Conservation (phyloP, 2,888 invertebrate species). For the Drosophila subquinaria region DNA sequence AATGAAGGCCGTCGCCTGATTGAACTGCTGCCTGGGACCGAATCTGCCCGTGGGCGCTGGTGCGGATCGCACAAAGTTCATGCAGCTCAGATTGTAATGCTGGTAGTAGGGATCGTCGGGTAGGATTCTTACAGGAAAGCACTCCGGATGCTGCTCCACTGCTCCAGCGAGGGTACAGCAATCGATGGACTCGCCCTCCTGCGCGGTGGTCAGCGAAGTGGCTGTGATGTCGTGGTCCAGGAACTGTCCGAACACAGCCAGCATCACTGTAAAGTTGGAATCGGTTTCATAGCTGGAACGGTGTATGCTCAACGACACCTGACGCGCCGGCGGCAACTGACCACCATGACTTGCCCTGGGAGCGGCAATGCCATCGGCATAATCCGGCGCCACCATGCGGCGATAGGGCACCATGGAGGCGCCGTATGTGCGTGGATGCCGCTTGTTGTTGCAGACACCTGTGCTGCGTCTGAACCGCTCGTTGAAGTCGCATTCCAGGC, state of each 20-base stretch:
- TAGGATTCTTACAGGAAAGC: conserved; percentile 91
- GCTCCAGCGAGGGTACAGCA: conserved; percentile 87
- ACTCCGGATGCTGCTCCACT: conserved; percentile 89
- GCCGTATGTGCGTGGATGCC: conserved; percentile 89
- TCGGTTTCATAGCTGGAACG: conserved; percentile 91
- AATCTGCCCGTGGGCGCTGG: conserved; percentile 91
- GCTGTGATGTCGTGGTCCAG: conserved; percentile 95
- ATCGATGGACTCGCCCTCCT: conserved; percentile 90
- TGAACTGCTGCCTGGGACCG: conserved; percentile 93
- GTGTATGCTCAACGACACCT: conserved; percentile 91
- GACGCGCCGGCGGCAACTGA: conserved; percentile 90
- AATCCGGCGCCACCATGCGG: conserved; percentile 89
- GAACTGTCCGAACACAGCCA: conserved; percentile 96
- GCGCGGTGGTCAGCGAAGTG: conserved; percentile 91
- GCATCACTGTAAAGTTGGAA: conserved; percentile 92
- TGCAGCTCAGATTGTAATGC: conserved; percentile 90
- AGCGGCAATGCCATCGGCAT: conserved; percentile 90
- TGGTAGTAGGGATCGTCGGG: conserved; percentile 90
- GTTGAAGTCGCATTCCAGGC: conserved; percentile 84
- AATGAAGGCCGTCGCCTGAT: conserved; percentile 93
- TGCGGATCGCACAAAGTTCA: conserved; percentile 94
- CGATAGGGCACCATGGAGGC: conserved; percentile 91
- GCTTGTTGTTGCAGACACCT: conserved; percentile 92
- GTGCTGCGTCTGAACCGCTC: conserved; percentile 89
- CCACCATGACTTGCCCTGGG: conserved; percentile 87